Conservation (phyloP, 2,888 invertebrate genomes). For the Epistrophe eligans region DNA sequence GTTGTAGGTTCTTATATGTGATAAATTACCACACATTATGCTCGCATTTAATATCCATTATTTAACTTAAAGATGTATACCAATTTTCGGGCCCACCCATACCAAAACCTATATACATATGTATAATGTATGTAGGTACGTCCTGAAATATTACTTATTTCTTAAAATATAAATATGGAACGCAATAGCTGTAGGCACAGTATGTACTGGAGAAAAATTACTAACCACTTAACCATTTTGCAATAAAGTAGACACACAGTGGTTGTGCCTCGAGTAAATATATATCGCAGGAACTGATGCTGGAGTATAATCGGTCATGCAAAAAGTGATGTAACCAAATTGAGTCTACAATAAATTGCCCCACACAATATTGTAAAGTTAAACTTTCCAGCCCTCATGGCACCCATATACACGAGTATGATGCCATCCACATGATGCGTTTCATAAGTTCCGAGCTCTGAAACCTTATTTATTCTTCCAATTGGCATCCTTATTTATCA, state of each 20-base stretch:
- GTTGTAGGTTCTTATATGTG: background rate
- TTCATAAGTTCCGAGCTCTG: slow-evolving; percentile 58
- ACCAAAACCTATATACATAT: background rate
- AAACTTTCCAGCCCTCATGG: slow-evolving; percentile 43
- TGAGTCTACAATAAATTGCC: slow-evolving; percentile 47
- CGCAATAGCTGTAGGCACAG: background rate
- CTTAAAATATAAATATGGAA: slow-evolving; percentile 14
- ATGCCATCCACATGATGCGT: slow-evolving; percentile 27
- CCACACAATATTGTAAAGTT: slow-evolving; percentile 41
- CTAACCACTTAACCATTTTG: slow-evolving; percentile 52
- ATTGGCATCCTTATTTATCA: slow-evolving; percentile 74
- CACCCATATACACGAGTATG: background rate
- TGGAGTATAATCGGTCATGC: slow-evolving; percentile 31
- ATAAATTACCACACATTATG: slow-evolving; percentile 25
- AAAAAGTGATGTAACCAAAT: slow-evolving; percentile 51
- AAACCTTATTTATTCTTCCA: slow-evolving; percentile 67
- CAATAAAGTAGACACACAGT: slow-evolving; percentile 3
- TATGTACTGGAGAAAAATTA: slow-evolving; percentile 17
- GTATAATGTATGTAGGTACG: too few species aligned
- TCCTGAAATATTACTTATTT: background rate
- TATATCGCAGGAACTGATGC: slow-evolving; percentile 2
- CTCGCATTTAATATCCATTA: slow-evolving; percentile 4
- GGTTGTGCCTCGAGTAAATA: slow-evolving; percentile 25
- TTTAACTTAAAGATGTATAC: slow-evolving; percentile 4
- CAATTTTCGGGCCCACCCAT: slow-evolving; percentile 12